phyloP scores from a whole-genome alignment of 2,797 vertebrate genomes.

The Distichodus sexfasciatus region DNA sequence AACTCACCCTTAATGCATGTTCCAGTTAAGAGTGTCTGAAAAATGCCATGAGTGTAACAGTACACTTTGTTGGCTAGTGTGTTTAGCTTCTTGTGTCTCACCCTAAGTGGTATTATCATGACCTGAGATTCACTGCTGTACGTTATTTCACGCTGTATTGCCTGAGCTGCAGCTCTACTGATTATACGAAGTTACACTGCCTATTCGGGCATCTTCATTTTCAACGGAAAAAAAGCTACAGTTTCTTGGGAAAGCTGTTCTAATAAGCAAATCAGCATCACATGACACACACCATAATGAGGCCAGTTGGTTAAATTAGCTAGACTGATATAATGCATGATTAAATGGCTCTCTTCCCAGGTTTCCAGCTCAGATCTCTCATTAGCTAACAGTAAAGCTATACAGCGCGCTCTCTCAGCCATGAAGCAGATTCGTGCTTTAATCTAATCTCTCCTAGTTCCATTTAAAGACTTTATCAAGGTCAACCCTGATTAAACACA shows the following conservation, averaged over 20 bases:
- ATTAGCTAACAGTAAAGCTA: conserved; percentile 8
- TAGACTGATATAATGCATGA: not conserved
- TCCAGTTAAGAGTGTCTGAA: too few relatives aligned
- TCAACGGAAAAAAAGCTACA: not conserved
- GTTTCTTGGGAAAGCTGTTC: not conserved
- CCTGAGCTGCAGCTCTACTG: too few relatives aligned
- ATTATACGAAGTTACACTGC: too few relatives aligned
- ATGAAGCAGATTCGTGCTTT: conserved; percentile 1
- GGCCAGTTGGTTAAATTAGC: not conserved
- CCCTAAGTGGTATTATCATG: too few relatives aligned
- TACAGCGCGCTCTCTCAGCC: conserved; percentile 14
- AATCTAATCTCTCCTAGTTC: conserved; percentile 22
- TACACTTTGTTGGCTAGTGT: too few relatives aligned
- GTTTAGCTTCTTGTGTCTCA: too few relatives aligned
- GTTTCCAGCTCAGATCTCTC: not conserved
- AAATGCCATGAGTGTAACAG: too few relatives aligned
- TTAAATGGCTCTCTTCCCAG: not conserved
- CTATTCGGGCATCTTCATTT: not conserved
- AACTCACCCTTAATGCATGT: too few relatives aligned
- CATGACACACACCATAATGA: not conserved
- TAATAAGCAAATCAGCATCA: not conserved
- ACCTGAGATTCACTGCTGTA: too few relatives aligned
- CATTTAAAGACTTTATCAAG: not conserved
- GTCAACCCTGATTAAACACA: not conserved
- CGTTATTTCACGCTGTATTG: too few relatives aligned